Conservation (phyloP, 2,113 vertebrate species). For the Lichenostomus cassidix region DNA sequence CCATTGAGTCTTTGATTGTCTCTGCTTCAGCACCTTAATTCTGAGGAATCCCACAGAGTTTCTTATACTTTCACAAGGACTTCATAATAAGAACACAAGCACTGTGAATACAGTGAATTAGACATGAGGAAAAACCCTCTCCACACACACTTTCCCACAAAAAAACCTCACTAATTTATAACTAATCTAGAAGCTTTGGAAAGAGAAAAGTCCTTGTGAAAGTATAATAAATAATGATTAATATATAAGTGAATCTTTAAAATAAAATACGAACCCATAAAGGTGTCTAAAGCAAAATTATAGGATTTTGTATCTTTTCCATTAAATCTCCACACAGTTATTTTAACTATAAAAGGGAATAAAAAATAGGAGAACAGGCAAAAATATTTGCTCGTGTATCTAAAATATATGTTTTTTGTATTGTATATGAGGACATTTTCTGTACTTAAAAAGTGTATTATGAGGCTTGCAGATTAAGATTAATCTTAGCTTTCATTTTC, state of each 20-base stretch:
- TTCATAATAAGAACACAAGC: neutral
- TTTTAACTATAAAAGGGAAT: neutral
- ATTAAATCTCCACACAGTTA: neutral
- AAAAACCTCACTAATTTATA: neutral
- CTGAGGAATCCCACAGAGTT: neutral
- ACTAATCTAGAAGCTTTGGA: neutral
- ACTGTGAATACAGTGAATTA: neutral
- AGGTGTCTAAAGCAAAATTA: neutral
- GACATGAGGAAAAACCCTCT: neutral
- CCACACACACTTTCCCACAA: neutral
- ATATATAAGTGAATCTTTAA: neutral
- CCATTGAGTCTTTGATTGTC: neutral
- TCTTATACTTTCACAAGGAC: too few species aligned
- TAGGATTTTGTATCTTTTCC: neutral
- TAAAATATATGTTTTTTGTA: neutral
- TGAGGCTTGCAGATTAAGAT: neutral
- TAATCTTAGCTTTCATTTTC: neutral
- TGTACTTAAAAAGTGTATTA: neutral
- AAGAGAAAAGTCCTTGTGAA: neutral
- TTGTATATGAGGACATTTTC: neutral
- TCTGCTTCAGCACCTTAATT: neutral
- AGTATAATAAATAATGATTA: neutral
- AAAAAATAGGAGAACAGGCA: neutral
- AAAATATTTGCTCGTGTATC: neutral
- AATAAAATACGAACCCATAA: neutral